These are phyloP conservation scores for Agrotis puta DNA, from an alignment of 2,888 invertebrate genomes.

Conservation along the genomic window DNA sequence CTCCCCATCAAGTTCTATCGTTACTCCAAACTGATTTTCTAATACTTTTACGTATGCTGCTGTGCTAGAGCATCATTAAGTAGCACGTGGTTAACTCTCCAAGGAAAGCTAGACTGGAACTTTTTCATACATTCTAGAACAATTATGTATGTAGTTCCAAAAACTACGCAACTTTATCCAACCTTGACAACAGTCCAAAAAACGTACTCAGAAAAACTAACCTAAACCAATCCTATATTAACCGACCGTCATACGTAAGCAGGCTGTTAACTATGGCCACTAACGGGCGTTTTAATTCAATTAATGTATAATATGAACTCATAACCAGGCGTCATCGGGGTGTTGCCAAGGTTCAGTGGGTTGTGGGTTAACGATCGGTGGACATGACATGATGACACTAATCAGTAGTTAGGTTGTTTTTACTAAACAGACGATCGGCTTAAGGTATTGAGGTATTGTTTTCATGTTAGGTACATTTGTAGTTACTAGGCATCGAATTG, in stretches of 20 bases:
- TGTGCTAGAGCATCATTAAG: no score
- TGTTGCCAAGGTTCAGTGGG: slow-evolving; percentile 60
- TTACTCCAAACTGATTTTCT: no score
- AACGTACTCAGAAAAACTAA: slow-evolving; percentile 2
- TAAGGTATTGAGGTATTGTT: neutral
- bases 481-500: no score
- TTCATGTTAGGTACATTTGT: neutral
- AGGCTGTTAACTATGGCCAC: slow-evolving; percentile 21
- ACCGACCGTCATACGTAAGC: slow-evolving; percentile 11
- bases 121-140: neutral
- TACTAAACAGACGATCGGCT: slow-evolving; percentile 7
- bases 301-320: slow-evolving; percentile 68
- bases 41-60: no score
- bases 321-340: slow-evolving; percentile 56
- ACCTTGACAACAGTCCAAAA: slow-evolving; percentile 25
- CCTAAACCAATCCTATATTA: slow-evolving; percentile 46
- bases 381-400: slow-evolving; percentile 52
- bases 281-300: slow-evolving; percentile 59
- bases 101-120: neutral
- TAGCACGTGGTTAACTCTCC: no score
- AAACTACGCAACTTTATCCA: neutral
- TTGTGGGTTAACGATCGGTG: slow-evolving; percentile 42
- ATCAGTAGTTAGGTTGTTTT: slow-evolving; percentile 45
- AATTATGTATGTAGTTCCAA: neutral
- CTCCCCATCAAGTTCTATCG: no score